Evolutionary conservation across 2,797 vertebrate genomes (phyloP).

Genomic region (Valencia hispanica): DNA sequence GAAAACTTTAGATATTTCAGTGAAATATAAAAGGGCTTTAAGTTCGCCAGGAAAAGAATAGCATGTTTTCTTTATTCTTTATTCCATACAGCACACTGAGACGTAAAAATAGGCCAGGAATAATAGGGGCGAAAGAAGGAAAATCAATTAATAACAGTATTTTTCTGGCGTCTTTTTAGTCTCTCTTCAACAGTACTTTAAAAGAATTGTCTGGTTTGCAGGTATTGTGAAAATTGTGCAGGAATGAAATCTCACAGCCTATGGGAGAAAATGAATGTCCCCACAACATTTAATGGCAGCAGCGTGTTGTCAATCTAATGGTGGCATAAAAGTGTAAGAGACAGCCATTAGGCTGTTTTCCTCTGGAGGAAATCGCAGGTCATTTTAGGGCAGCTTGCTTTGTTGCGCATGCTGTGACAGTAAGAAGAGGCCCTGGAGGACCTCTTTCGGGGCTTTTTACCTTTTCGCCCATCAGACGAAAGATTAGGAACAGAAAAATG

Average conservation of each 20-base stretch:
- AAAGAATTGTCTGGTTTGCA: neutral
- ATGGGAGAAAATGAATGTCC: neutral
- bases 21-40: neutral
- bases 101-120: conserved; percentile 3
- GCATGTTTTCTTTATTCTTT: neutral
- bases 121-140: neutral
- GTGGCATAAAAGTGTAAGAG: neutral
- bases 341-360: neutral
- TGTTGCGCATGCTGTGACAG: conserved; percentile 1
- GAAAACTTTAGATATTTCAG: neutral
- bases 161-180: neutral
- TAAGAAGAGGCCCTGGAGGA: neutral
- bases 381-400: conserved; percentile 7
- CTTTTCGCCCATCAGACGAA: neutral
- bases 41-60: neutral
- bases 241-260: neutral
- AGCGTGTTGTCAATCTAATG: conserved; percentile 9
- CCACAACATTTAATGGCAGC: conserved; percentile 5
- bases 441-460: conserved; percentile 7
- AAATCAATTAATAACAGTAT: neutral
- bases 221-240: neutral
- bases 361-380: neutral
- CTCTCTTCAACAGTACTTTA: neutral
- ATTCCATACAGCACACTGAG: neutral
- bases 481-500: neutral